Conservation (phyloP, 2,113 vertebrate species). For the Tychaedon coryphoeus region DNA sequence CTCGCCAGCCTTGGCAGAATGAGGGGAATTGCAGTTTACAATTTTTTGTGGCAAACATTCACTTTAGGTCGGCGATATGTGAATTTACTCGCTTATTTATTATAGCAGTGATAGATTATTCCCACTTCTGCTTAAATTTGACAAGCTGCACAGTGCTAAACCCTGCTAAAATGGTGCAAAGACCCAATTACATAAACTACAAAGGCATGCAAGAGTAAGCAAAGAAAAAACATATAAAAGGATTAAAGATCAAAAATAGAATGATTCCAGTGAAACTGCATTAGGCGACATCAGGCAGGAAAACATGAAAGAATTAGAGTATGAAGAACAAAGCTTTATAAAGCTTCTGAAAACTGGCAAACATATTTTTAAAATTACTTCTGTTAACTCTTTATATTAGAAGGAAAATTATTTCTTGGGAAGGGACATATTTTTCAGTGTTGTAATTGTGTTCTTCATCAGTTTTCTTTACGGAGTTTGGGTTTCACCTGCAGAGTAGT, state of each 20-base stretch:
- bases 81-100: conserved; percentile 30
- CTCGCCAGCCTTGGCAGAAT: not conserved
- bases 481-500: not conserved
- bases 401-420: conserved; percentile 7
- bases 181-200: conserved; percentile 76
- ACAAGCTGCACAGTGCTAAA: conserved; percentile 66
- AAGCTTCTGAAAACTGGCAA: conserved; percentile 41
- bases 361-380: conserved; percentile 34
- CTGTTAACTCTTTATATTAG: conserved; percentile 32
- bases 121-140: conserved; percentile 62
- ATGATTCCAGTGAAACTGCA: conserved; percentile 65
- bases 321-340: conserved; percentile 57
- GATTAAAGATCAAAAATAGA: conserved; percentile 79
- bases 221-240: conserved; percentile 73
- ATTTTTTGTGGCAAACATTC: not conserved
- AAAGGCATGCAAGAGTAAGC: conserved; percentile 73
- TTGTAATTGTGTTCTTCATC: not conserved
- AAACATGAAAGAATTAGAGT: conserved; percentile 67
- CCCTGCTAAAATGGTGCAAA: conserved; percentile 75
- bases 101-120: conserved; percentile 32
- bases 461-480: not conserved
- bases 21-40: not conserved
- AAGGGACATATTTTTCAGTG: not conserved
- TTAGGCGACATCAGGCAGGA: conserved; percentile 66
- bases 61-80: not conserved